Evolutionary conservation across 2,113 vertebrate species (phyloP).

Genomic region (Sinosuthora webbiana): DNA sequence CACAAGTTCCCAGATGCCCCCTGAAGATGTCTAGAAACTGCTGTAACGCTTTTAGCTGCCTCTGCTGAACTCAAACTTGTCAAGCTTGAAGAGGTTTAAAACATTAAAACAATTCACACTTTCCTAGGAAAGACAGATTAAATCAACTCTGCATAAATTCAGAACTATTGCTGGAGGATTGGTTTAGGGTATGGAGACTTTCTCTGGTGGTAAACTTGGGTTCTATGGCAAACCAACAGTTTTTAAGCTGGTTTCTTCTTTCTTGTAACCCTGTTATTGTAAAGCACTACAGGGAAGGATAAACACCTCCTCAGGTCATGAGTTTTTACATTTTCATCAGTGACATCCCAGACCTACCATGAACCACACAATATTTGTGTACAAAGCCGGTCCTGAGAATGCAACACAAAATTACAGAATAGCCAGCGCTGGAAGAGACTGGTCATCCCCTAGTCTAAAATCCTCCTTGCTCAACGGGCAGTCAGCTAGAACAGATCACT

Average conservation of each 20-base stretch:
- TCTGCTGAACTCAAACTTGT: neutral
- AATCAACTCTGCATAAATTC: neutral
- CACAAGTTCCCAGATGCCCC: neutral
- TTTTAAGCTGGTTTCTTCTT: neutral
- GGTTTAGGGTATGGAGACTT: neutral
- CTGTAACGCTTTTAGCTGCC: neutral
- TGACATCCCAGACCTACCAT: neutral
- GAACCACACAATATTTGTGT: neutral
- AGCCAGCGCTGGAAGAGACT: neutral
- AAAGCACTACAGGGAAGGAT: neutral
- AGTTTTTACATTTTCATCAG: neutral
- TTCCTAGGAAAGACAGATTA: neutral
- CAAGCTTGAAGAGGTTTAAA: neutral
- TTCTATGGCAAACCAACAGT: neutral
- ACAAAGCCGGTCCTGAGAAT: neutral
- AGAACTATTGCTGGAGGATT: neutral
- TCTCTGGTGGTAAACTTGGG: neutral
- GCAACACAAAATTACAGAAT: neutral
- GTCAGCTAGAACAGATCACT: neutral
- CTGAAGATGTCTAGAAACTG: neutral
- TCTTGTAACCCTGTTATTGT: neutral
- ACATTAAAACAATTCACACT: neutral
- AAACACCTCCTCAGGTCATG: neutral
- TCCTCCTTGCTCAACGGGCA: neutral
- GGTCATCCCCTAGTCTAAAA: neutral